A percentile compares a stretch with the other conserved stretches of the same genome.
These are phyloP conservation scores for Marcusenius ussheri DNA, from an alignment of 2,113 vertebrate species.

Conservation along the genomic window DNA sequence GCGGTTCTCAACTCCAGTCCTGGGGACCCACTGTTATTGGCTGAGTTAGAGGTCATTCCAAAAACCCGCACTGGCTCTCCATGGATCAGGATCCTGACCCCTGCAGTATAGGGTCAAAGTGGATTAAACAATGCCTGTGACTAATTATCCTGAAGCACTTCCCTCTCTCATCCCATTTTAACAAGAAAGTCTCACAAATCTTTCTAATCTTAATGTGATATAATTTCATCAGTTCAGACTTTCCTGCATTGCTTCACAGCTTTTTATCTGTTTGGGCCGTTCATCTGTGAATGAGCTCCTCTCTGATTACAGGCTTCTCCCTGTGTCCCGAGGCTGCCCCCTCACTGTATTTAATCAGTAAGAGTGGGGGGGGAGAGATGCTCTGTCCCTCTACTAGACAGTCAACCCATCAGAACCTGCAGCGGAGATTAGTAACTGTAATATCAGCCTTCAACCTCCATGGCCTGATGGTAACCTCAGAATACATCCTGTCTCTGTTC, in stretches of 20 bases:
- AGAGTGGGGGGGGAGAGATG: not conserved
- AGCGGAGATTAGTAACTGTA: not conserved
- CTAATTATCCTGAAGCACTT: not conserved
- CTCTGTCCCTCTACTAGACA: not conserved
- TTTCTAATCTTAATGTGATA: not conserved
- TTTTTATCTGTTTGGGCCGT: not conserved
- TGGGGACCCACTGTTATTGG: not conserved
- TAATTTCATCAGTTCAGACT: not conserved
- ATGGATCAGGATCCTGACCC: not conserved
- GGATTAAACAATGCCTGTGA: not conserved
- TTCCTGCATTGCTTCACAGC: not conserved
- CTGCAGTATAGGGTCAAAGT: not conserved
- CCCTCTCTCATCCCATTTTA: not conserved
- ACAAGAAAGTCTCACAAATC: not conserved
- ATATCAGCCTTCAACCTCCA: not conserved
- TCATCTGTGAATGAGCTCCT: not conserved
- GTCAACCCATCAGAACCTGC: not conserved
- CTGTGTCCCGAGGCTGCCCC: not conserved
- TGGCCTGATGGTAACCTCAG: not conserved
- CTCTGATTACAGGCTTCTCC: not conserved
- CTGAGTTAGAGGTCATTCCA: not conserved
- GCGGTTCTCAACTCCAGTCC: not conserved
- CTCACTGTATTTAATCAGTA: not conserved
- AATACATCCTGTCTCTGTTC: not conserved
- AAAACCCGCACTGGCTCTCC: not conserved